These are phyloP conservation scores for Eristalis tenax DNA, from an alignment of 2,888 invertebrate species.

Conservation along the genomic window DNA sequence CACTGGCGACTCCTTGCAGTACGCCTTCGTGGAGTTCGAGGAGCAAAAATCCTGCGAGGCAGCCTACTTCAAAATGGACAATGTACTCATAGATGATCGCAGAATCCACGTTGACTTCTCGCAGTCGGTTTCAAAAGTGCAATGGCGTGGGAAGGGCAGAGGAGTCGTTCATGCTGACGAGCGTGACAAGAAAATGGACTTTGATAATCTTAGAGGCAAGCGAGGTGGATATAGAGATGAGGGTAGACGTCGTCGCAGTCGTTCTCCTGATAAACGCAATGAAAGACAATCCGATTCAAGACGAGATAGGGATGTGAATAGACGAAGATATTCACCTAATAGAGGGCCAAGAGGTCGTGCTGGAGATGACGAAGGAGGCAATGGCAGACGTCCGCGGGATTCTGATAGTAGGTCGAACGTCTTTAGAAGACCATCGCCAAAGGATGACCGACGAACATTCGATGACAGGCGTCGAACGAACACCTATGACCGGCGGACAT, in stretches of 20 bases:
- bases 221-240: neutral
- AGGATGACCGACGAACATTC: neutral
- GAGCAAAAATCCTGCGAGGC: conserved; percentile 96
- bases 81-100: conserved; percentile 98
- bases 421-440: neutral
- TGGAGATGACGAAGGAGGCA: neutral
- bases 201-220: conserved; percentile 73
- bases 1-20: conserved; percentile 96
- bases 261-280: conserved; percentile 14
- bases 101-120: conserved; percentile 99
- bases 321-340: neutral
- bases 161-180: conserved; percentile 83
- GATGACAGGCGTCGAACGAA: neutral
- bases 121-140: conserved; percentile 97
- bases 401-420: neutral
- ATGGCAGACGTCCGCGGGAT: neutral
- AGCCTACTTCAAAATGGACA: conserved; percentile 99
- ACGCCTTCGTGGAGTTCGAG: conserved; percentile 99
- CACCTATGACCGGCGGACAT: neutral
- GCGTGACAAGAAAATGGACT: conserved; percentile 75
- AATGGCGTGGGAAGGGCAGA: conserved; percentile 94
- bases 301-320: neutral
- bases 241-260: conserved; percentile 13
- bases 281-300: neutral
- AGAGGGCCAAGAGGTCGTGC: neutral